These are phyloP conservation scores for Podargus strigoides DNA, from an alignment of 2,797 vertebrate species.

Conservation along the genomic window DNA sequence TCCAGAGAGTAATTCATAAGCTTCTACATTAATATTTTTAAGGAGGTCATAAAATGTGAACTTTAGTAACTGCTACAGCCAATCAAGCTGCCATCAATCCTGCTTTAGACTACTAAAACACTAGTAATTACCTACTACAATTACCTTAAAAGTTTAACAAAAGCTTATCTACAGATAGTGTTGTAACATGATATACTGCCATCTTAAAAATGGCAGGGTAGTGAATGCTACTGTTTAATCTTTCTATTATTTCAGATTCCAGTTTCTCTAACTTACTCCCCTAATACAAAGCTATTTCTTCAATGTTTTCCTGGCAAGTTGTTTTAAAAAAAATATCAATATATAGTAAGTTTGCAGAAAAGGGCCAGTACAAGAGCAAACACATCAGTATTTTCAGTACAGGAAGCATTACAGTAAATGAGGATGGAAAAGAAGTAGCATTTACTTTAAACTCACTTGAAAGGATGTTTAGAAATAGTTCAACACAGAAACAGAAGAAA, in stretches of 20 bases:
- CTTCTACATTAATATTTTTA: constrained; percentile 64
- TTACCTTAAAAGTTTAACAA: constrained; percentile 49
- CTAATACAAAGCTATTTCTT: neutral
- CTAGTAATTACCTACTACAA: constrained; percentile 33
- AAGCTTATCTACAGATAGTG: constrained; percentile 27
- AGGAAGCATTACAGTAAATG: neutral
- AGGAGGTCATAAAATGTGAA: constrained; percentile 59
- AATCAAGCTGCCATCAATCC: constrained; percentile 47
- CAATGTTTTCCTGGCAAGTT: neutral
- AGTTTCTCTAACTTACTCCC: neutral
- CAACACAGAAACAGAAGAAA: neutral
- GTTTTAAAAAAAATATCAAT: neutral
- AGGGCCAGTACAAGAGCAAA: neutral
- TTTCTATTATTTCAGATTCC: neutral
- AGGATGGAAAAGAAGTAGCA: neutral
- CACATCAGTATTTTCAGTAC: neutral
- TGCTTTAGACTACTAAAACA: constrained; percentile 9
- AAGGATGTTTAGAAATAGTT: neutral
- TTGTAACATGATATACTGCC: neutral
- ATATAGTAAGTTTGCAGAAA: neutral
- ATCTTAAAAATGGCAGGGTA: neutral
- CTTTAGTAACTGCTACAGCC: constrained; percentile 56
- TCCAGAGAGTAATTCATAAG: constrained; percentile 55
- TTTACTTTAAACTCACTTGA: neutral
- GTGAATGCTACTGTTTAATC: neutral